phyloP scores from a whole-genome alignment of 2,888 invertebrate species.

The Caenorhabditis japonica region DNA sequence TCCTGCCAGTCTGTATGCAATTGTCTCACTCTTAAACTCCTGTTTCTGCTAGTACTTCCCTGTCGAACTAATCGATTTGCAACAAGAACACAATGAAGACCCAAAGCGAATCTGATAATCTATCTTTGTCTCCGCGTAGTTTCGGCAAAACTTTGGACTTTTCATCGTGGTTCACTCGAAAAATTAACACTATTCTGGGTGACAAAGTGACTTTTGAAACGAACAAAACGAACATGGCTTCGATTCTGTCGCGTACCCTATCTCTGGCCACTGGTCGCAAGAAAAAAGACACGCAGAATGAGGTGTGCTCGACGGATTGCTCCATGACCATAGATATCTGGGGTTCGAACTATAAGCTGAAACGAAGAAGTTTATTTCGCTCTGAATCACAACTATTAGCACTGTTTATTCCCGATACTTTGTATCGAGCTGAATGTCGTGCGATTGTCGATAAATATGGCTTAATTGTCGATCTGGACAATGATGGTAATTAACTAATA shows the following conservation, averaged over 20 bases:
- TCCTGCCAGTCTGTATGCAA: no score
- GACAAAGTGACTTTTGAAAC: slow-evolving; percentile 2
- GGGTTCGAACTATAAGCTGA: slow-evolving; percentile 6
- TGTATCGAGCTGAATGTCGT: slow-evolving; percentile 38
- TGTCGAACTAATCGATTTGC: slow-evolving; percentile 30
- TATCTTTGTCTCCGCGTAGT: slow-evolving; percentile 28
- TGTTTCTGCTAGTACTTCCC: slow-evolving; percentile 3
- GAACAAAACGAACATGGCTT: slow-evolving; percentile 17
- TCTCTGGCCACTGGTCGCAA: slow-evolving; percentile 33
- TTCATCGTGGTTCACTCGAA: slow-evolving; percentile 37
- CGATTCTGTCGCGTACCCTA: slow-evolving; percentile 41
- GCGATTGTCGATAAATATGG: slow-evolving; percentile 46
- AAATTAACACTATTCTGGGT: slow-evolving; percentile 33
- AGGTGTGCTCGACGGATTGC: slow-evolving; percentile 10
- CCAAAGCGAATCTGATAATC: slow-evolving; percentile 33
- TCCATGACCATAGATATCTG: slow-evolving; percentile 15
- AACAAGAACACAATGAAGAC: slow-evolving; percentile 12
- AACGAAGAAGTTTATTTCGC: slow-evolving; percentile 21
- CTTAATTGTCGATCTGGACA: slow-evolving; percentile 35
- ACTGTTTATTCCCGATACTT: slow-evolving; percentile 24
- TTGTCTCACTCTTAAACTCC: neutral
- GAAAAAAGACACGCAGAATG: slow-evolving; percentile 8
- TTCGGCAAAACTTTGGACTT: slow-evolving; percentile 40
- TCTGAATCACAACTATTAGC: slow-evolving; percentile 44
- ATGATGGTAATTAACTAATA: slow-evolving; percentile 14